phyloP scores from a whole-genome alignment of 1,140 invertebrate genomes.

The Trachymyrmex septentrionalis region DNA sequence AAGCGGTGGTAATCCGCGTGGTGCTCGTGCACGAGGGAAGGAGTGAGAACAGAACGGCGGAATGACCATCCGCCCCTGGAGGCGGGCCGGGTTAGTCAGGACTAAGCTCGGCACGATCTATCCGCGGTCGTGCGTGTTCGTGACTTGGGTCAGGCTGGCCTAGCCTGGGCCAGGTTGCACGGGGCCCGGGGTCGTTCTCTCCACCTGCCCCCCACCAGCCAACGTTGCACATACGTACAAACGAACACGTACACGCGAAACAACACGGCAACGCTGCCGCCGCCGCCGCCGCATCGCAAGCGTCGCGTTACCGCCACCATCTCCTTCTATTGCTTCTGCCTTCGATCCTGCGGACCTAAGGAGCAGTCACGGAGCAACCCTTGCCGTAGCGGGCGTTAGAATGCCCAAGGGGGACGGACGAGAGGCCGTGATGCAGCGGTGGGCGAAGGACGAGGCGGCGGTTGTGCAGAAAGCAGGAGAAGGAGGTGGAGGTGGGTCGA shows the following conservation, averaged over 20 bases:
- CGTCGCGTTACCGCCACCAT: slow-evolving; percentile 31
- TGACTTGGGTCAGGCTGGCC: slow-evolving; percentile 72
- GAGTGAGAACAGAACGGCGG: slow-evolving; percentile 28
- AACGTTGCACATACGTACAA: background rate
- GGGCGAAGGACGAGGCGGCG: slow-evolving; percentile 67
- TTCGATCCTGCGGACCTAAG: slow-evolving; percentile 75
- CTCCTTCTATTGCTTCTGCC: slow-evolving; percentile 69
- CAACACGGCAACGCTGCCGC: background rate
- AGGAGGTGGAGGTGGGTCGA: slow-evolving; percentile 72
- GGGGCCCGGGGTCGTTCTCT: slow-evolving; percentile 60
- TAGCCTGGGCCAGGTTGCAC: slow-evolving; percentile 54
- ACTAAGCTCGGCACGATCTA: slow-evolving; percentile 70
- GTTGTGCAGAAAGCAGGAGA: slow-evolving; percentile 65
- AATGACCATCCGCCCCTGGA: slow-evolving; percentile 69
- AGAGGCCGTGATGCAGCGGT: slow-evolving; percentile 66
- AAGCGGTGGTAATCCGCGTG: slow-evolving; percentile 65
- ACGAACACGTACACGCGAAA: background rate
- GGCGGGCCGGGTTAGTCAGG: slow-evolving; percentile 62
- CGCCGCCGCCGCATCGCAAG: background rate
- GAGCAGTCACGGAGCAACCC: slow-evolving; percentile 77
- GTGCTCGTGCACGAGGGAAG: slow-evolving; percentile 20
- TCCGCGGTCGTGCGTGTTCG: slow-evolving; percentile 76
- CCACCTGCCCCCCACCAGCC: slow-evolving; percentile 48
- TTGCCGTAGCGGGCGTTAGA: slow-evolving; percentile 75
- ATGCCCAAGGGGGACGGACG: slow-evolving; percentile 72